Percentiles rank a stretch among this genome's conserved stretches.
These are phyloP conservation scores for Sitobion miscanthi DNA, from an alignment of 1,140 invertebrate genomes.

Conservation along the genomic window DNA sequence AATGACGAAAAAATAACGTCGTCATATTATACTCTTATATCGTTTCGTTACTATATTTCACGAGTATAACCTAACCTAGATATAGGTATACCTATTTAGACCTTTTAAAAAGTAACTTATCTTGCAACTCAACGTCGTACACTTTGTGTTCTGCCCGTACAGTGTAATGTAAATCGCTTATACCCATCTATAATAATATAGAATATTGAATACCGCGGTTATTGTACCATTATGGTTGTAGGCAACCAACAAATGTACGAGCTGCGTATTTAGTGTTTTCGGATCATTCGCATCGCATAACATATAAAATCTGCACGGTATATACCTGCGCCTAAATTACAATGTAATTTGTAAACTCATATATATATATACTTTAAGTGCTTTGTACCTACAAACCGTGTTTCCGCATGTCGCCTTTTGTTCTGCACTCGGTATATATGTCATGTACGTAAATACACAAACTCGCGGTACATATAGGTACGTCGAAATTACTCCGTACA, in stretches of 20 bases:
- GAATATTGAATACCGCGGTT: background rate
- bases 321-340: background rate
- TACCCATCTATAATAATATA: background rate
- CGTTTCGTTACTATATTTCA: background rate
- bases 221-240: background rate
- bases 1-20: background rate
- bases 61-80: background rate
- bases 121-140: background rate
- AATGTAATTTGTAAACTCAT: background rate
- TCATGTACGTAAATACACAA: background rate
- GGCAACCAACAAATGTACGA: background rate
- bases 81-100: background rate
- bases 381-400: background rate
- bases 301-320: background rate
- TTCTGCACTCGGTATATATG: background rate
- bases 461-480: background rate
- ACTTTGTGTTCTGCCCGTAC: background rate
- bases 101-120: background rate
- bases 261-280: background rate
- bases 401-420: background rate
- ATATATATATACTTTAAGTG: background rate
- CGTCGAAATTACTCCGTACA: background rate
- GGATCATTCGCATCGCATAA: background rate
- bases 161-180: background rate
- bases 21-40: too few species aligned